A percentile compares a stretch with the other conserved stretches of the same genome.
Conservation (phyloP, 2,888 invertebrate genomes). For the Odontothrips loti region DNA sequence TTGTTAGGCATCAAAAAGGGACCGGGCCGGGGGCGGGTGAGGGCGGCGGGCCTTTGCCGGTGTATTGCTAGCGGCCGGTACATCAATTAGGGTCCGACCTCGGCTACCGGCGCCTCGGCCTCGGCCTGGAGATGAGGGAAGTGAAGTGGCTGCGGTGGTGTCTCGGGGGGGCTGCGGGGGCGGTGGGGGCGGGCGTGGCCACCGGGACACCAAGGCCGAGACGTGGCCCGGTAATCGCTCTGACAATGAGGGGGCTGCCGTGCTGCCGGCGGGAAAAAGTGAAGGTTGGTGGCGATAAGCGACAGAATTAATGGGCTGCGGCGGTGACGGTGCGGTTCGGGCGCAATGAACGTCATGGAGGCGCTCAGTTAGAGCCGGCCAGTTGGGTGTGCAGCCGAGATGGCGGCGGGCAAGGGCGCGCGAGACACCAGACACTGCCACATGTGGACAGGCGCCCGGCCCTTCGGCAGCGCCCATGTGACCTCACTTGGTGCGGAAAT, state of each 20-base stretch:
- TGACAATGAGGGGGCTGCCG: too few species aligned
- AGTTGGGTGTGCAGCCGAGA: too few species aligned
- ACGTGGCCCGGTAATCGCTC: too few species aligned
- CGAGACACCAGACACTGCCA: too few species aligned
- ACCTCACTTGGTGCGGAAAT: too few species aligned
- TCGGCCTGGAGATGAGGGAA: too few species aligned
- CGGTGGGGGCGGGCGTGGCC: not conserved
- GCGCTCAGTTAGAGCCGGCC: not conserved
- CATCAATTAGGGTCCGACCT: not conserved
- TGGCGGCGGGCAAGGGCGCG: too few species aligned
- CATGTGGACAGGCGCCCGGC: too few species aligned
- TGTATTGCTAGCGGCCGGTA: not conserved
- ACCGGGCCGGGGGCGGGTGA: not conserved
- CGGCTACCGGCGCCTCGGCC: not conserved
- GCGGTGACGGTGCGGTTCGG: not conserved
- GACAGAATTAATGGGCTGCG: not conserved
- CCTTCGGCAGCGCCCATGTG: too few species aligned
- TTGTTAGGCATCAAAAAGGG: slow-evolving; percentile 15
- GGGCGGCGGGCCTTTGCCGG: not conserved
- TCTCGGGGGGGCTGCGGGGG: not conserved
- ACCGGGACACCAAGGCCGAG: too few species aligned
- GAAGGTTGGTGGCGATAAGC: not conserved
- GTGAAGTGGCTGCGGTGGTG: too few species aligned
- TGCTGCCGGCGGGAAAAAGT: not conserved
- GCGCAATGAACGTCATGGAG: not conserved